A percentile compares a stretch with the other conserved stretches of the same genome.
These are phyloP conservation scores for Phortica okadai DNA, from an alignment of 2,888 invertebrate genomes.

Conservation along the genomic window DNA sequence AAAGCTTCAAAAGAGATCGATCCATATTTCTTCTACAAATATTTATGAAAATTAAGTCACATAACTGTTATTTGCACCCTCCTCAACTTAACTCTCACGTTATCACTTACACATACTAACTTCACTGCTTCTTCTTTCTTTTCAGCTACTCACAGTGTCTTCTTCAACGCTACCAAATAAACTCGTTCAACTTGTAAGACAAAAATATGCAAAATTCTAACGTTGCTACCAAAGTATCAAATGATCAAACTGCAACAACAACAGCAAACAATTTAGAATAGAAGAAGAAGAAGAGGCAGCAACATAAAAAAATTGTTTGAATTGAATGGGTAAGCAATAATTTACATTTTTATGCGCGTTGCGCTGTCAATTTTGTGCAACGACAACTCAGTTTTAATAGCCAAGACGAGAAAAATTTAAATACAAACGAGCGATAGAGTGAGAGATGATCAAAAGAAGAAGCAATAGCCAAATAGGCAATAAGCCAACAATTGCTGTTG, in stretches of 20 bases:
- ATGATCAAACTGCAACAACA: neutral
- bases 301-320: conserved; percentile 5
- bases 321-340: conserved; percentile 53
- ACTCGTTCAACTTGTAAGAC: no score
- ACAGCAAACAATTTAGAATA: neutral
- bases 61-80: no score
- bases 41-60: no score
- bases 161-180: no score
- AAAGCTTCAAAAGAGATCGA: no score
- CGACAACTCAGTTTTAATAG: conserved; percentile 65
- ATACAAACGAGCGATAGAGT: conserved; percentile 49
- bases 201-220: no score
- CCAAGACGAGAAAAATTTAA: conserved; percentile 53
- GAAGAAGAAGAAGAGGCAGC: neutral
- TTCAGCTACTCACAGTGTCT: no score
- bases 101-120: no score
- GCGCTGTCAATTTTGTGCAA: conserved; percentile 64
- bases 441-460: neutral
- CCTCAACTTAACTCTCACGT: no score
- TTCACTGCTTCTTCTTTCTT: no score
- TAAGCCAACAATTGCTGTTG: conserved; percentile 29
- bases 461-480: neutral
- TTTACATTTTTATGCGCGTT: conserved; percentile 62
- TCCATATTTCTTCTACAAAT: no score
- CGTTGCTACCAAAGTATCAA: neutral